Evolutionary conservation across 1,140 invertebrate genomes (phyloP).

Genomic region (Apolygus lucorum): DNA sequence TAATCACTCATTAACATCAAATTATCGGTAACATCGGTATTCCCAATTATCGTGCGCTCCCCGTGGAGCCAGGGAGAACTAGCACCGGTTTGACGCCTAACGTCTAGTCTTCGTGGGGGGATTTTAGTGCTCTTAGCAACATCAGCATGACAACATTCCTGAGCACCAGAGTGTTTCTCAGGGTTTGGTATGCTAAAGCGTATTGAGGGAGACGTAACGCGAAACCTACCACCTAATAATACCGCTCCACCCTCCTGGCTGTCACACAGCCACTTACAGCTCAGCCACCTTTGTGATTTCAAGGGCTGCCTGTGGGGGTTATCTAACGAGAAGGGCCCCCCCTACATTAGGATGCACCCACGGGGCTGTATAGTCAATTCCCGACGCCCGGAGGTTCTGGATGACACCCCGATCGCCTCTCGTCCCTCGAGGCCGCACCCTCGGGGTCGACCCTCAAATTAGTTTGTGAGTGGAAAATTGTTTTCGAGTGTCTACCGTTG

Average conservation of each 20-base stretch:
- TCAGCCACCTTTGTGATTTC: background rate
- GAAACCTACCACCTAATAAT: background rate
- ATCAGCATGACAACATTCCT: no score
- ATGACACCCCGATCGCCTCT: background rate
- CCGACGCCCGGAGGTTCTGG: background rate
- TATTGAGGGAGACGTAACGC: background rate
- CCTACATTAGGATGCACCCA: slow-evolving; percentile 3
- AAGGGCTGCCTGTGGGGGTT: background rate
- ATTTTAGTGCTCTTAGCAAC: no score
- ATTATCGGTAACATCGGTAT: no score
- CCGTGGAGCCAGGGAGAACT: no score
- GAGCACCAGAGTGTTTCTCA: no score
- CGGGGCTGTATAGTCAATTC: background rate
- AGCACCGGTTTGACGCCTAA: no score
- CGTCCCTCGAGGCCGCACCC: background rate
- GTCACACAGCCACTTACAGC: background rate
- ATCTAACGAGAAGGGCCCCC: background rate
- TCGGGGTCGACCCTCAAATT: background rate
- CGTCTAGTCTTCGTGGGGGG: no score
- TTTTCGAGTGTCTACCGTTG: slow-evolving; percentile 16
- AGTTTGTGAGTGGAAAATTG: slow-evolving; percentile 14
- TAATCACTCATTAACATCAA: no score
- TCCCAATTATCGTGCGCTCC: no score
- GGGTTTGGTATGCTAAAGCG: no score
- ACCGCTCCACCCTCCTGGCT: no score